These are phyloP conservation scores for Anarhynchus alexandrinus DNA, from an alignment of 2,113 vertebrate species.

Conservation along the genomic window DNA sequence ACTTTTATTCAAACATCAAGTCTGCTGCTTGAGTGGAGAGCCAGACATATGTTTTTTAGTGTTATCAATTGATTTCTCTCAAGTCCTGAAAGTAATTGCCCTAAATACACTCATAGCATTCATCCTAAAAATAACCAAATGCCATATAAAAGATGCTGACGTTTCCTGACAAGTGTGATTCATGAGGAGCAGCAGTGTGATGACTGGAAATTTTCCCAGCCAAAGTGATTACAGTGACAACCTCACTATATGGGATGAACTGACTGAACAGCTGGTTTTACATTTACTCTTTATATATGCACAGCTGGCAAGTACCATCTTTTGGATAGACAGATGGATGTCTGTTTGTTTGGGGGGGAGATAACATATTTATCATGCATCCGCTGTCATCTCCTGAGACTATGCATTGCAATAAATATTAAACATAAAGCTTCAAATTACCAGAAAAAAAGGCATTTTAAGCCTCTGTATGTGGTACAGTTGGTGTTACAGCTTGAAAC, in stretches of 20 bases:
- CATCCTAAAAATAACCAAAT: constrained; percentile 46
- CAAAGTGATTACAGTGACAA: constrained; percentile 53
- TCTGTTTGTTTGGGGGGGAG: constrained; percentile 33
- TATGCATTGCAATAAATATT: constrained; percentile 30
- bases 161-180: constrained; percentile 53
- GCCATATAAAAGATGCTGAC: neutral
- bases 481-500: neutral
- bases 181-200: constrained; percentile 39
- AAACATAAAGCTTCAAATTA: constrained; percentile 36
- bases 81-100: constrained; percentile 38
- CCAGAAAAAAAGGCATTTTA: neutral
- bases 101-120: neutral
- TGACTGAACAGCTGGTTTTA: constrained; percentile 61
- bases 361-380: constrained; percentile 38
- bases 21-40: neutral
- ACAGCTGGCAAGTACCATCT: constrained; percentile 41
- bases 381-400: constrained; percentile 3
- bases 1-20: neutral
- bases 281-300: constrained; percentile 53
- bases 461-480: neutral
- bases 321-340: constrained; percentile 39
- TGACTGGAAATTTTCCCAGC: constrained; percentile 56
- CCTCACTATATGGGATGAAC: constrained; percentile 35
- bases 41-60: constrained; percentile 5
- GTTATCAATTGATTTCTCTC: constrained; percentile 26